Evolutionary conservation across 2,797 vertebrate species (phyloP), one percentile per base, ranked within the genome.

Genomic region (Zonotrichia albicollis): DNA sequence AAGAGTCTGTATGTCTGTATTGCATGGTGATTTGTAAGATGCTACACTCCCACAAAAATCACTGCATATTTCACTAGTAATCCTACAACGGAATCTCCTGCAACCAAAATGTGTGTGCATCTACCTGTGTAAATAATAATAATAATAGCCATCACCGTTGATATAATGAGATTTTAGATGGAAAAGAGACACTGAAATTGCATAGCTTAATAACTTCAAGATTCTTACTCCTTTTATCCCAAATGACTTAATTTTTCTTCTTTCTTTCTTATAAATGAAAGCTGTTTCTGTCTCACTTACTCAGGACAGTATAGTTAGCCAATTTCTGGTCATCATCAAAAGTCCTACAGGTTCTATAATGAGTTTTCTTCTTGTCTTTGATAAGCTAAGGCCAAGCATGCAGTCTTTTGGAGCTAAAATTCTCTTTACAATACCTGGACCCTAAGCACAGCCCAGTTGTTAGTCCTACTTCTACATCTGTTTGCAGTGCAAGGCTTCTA

Each of bases 361-460:
- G 30, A 18, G 10, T 77, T 83, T 95, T 23, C 19, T 40, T 82
- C n/a, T 65, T 71, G 30, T 9, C 12, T 72, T 72, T 77, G 26
- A 66, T 66, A 48, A 80, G 34, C 13, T 57, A 74, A 83, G 27
- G 19, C 21, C 50, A 74, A 25, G 6, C 10, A 67, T 43, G 22
- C 6, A 67, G 25, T 43, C 21, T 38, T 83, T 32, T 77, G 36
- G 29, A 85, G 8, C 3, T 43, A 60, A 53, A 81, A 53, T 72
- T 68, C 3, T 76, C 23, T 46, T 92, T 91, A 68, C 13, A 51
- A 26, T 43, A 32, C 15, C 9, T 67, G 23, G 46, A n/a, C 74
- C n/a, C 9, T 80, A 55, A 89, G 42, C 13, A 27, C 0, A 0
- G 7, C 21, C 3, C 51, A 14, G 13, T 29, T 4, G 0, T 13